Base-by-base conservation (phyloP, 2,113 vertebrate species). In the Chlorocebus sabaeus region DNA sequence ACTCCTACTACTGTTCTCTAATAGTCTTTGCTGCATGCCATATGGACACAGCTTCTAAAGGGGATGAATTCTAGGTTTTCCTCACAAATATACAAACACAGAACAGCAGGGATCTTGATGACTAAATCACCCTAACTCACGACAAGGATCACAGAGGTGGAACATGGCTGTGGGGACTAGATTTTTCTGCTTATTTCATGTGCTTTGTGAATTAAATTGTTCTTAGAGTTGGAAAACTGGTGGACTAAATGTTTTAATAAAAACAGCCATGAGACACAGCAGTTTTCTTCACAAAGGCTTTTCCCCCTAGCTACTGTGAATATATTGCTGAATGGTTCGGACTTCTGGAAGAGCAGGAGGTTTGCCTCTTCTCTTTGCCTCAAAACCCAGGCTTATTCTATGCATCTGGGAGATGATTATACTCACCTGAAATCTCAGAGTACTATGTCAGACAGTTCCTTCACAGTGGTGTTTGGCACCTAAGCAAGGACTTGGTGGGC, bases 231-330 rank as follows among this genome's bases (percentile, higher is more conserved):
- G 81, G 50, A 93, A 88, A 35, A 35, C 61, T 89, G 59, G 67
- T 81, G 48, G 67, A 87, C 78, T 97, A 72, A 80, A 82, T 59
- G 85, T 97, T 92, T 96, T 85, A 81, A 93, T 89, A 90, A 95
- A 92, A 94, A 92, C 35, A 94, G 57, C 84, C 73, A 81, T 1
- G 48, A 79, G 85, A 96, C 3, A 25, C 59, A 59, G 90, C 40
- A 55, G 57, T 87, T 93, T 96, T 94, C 90, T 73, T 95, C 45
- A 70, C 35, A 75, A 72, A 94, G 91, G 35, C 72, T 92, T 75
- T 92, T 32, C 67, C 55, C 10, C 94, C 67, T 70, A 72, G 64
- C 75, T 87, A 35, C 30, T 87, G 23, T 40, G 78, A 94, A 25
- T 72, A 82, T 50, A 81, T 10, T 96, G 55, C 43, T 45, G n/a